phyloP scores from a whole-genome alignment of 2,797 vertebrate species.

The Numenius phaeopus region DNA sequence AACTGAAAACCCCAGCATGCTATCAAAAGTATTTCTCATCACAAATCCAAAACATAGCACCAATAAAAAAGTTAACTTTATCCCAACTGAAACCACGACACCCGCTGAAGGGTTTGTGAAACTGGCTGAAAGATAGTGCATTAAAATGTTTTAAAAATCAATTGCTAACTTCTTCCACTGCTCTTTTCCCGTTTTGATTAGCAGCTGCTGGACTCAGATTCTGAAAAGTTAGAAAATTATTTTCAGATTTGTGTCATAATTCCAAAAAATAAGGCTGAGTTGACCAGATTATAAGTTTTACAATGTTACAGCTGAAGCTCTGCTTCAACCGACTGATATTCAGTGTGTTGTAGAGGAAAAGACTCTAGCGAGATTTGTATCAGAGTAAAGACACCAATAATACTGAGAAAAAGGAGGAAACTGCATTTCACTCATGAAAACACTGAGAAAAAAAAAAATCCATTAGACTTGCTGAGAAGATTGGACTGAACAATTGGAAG shows the following conservation, averaged over 20 bases:
- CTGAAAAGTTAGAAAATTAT: background rate
- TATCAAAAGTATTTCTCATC: background rate
- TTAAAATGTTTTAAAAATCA: background rate
- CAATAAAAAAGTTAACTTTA: background rate
- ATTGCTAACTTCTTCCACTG: background rate
- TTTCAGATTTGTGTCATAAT: background rate
- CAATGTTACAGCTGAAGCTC: background rate
- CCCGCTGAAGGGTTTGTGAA: background rate
- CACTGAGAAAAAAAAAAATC: background rate
- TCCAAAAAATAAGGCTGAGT: background rate
- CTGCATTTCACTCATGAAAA: background rate
- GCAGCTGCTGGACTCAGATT: background rate
- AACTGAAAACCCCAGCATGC: background rate
- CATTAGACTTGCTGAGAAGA: background rate
- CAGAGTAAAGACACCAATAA: background rate
- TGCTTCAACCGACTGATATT: background rate
- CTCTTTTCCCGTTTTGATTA: background rate
- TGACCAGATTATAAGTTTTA: background rate
- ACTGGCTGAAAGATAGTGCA: background rate
- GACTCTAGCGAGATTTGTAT: background rate
- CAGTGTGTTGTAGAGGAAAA: background rate
- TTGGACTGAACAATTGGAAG: background rate
- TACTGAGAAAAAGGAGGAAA: background rate
- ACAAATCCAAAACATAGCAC: background rate
- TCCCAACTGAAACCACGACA: background rate